These are phyloP conservation scores for Probaryconus sp. DNA, from an alignment of 1,140 invertebrate species.

Conservation along the genomic window DNA sequence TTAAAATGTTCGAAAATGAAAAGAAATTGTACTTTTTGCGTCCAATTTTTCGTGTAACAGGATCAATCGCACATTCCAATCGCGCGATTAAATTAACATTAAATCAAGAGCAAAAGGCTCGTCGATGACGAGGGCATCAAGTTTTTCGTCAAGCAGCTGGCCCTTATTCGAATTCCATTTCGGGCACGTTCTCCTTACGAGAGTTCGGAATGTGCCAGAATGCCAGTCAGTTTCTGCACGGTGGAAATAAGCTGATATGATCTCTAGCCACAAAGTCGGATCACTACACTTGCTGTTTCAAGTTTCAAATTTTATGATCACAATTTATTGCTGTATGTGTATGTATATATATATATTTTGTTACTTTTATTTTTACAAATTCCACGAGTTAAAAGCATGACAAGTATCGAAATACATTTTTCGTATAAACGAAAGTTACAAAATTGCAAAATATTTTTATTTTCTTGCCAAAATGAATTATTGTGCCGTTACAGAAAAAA, in stretches of 20 bases:
- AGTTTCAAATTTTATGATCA: too few relatives aligned
- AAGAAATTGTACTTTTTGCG: slow-evolving; percentile 27
- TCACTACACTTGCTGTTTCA: too few relatives aligned
- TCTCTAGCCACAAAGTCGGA: slow-evolving; percentile 50
- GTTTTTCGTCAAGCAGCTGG: slow-evolving; percentile 51
- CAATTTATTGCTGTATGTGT: too few relatives aligned
- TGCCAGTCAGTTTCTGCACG: slow-evolving; percentile 34
- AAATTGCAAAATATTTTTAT: too few relatives aligned
- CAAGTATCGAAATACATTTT: too few relatives aligned
- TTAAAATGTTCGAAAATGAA: slow-evolving; percentile 1
- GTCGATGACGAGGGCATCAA: slow-evolving; percentile 57
- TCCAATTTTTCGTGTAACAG: slow-evolving; percentile 14
- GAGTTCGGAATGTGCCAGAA: slow-evolving; percentile 46
- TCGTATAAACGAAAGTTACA: too few relatives aligned
- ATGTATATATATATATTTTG: too few relatives aligned
- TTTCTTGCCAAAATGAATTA: too few relatives aligned
- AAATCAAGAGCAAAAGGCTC: slow-evolving; percentile 44
- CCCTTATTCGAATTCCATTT: slow-evolving; percentile 57
- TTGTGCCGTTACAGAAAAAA: too few relatives aligned
- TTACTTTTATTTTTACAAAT: too few relatives aligned
- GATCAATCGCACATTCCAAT: slow-evolving; percentile 42
- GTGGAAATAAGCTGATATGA: slow-evolving; percentile 44
- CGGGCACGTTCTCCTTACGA: slow-evolving; percentile 56
- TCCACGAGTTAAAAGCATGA: too few relatives aligned
- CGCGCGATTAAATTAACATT: slow-evolving; percentile 51